Evolutionary conservation across 2,888 invertebrate species (phyloP), one percentile per base, ranked within the genome.

Genomic region (Iphiclides podalirius): DNA sequence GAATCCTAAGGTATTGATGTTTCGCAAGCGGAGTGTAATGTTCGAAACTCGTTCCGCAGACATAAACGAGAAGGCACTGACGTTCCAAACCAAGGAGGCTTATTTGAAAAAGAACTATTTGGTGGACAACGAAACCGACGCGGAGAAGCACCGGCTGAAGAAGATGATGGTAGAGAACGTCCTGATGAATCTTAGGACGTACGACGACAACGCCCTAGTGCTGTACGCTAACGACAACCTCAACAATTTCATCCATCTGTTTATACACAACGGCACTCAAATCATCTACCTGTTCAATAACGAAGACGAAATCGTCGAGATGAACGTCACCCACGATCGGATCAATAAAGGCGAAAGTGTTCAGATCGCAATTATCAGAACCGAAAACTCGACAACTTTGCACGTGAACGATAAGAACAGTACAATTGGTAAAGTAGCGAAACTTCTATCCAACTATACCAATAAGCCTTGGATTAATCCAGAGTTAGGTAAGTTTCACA

Each of bases 201-300:
- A 96, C 70, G 95, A 95, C 64, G 90, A 91, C 31, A 92, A 94
- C 58, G 93, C 96, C 0, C 79, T 98, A 61, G 93, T 98, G 12
- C 85, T 98, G 4, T 98, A 98, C 70, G 96, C 96, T 23, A 96
- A 97, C 70, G 98, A 98, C 76, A 94, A 97, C 75, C 88, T 96
- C 52, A 97, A 97, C 72, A 98, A 98, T 78, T 98, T 98, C 75
- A 93, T 97, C 42, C 97, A 97, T 76, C 81, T 97, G 17, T 96
- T 95, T 76, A 93, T 97, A 53, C 92, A 94, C 57, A 93, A 93
- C 53, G 94, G 94, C 9, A 93, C 93, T 6, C 92, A 93, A 80
- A 94, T 97, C 15, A 93, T 96, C 35, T 96, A 96, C 67, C 84
- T 96, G 1, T 97, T 96, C 76, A 97, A 97, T 73, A 91, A 94